These are phyloP conservation scores for Eospalax fontanierii DNA, from an alignment of 2,797 vertebrate species.

Conservation along the genomic window DNA sequence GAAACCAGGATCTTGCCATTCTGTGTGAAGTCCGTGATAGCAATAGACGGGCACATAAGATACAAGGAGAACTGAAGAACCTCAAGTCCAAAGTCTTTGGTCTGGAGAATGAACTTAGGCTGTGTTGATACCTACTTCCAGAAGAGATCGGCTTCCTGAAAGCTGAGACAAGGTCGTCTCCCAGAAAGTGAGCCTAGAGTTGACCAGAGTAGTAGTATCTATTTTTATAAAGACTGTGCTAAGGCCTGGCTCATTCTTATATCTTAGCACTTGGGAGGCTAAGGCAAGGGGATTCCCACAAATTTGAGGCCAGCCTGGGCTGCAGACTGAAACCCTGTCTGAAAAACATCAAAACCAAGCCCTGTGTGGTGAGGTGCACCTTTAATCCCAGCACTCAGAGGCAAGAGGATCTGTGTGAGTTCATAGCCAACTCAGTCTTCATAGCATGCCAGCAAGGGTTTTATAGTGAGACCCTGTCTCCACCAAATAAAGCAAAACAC, in stretches of 20 bases:
- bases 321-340: neutral
- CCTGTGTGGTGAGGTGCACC: too few species aligned
- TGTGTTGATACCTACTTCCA: constrained; percentile 88
- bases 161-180: neutral
- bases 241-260: neutral
- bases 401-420: too few species aligned
- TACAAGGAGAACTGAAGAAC: constrained; percentile 95
- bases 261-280: neutral
- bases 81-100: constrained; percentile 97
- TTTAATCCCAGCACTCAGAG: too few species aligned
- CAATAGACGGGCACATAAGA: constrained; percentile 93
- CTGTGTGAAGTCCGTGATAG: constrained; percentile 95
- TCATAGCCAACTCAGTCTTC: too few species aligned
- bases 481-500: too few species aligned
- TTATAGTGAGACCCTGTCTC: too few species aligned
- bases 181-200: neutral
- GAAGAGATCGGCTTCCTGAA: neutral
- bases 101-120: constrained; percentile 95
- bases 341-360: neutral
- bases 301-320: neutral
- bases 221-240: neutral
- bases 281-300: neutral
- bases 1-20: constrained; percentile 96
- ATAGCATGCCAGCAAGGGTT: too few species aligned
- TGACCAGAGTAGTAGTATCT: neutral